phyloP scores from a whole-genome alignment of 1,140 invertebrate genomes.

The Musca vetustissima region DNA sequence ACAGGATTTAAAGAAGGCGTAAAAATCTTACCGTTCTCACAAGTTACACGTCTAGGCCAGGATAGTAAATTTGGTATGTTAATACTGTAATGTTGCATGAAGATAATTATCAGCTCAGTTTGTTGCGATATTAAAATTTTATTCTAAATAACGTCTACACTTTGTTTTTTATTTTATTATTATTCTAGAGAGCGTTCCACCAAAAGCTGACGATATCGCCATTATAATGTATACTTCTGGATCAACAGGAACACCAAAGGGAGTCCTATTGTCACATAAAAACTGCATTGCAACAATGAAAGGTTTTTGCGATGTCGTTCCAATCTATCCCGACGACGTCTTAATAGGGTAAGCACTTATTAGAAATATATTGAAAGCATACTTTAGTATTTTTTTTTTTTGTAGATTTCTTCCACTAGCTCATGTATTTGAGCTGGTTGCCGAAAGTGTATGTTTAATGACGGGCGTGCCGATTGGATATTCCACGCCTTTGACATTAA shows the following conservation, averaged over 20 bases:
- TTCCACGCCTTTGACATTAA: slow-evolving; percentile 91
- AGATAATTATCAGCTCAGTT: no score
- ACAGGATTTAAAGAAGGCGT: slow-evolving; percentile 70
- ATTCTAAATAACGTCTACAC: no score
- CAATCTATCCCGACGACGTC: slow-evolving; percentile 72
- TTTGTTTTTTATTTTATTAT: neutral
- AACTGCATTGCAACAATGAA: slow-evolving; percentile 89
- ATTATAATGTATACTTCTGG: slow-evolving; percentile 97
- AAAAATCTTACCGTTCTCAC: slow-evolving; percentile 66
- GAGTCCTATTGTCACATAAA: slow-evolving; percentile 81
- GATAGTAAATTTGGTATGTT: slow-evolving; percentile 52
- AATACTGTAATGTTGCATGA: no score
- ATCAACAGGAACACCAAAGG: slow-evolving; percentile 89
- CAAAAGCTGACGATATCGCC: slow-evolving; percentile 75
- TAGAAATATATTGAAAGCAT: neutral
- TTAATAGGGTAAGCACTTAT: slow-evolving; percentile 71
- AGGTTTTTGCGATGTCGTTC: slow-evolving; percentile 80
- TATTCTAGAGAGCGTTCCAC: slow-evolving; percentile 60
- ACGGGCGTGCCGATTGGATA: slow-evolving; percentile 95
- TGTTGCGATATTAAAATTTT: no score
- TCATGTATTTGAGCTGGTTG: slow-evolving; percentile 94
- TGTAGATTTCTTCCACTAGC: slow-evolving; percentile 86
- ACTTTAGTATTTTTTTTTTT: neutral
- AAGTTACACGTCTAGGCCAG: slow-evolving; percentile 58
- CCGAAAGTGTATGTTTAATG: slow-evolving; percentile 72